Evolutionary conservation across 2,888 invertebrate genomes (phyloP).

Genomic region (Pyrrhia umbra): DNA sequence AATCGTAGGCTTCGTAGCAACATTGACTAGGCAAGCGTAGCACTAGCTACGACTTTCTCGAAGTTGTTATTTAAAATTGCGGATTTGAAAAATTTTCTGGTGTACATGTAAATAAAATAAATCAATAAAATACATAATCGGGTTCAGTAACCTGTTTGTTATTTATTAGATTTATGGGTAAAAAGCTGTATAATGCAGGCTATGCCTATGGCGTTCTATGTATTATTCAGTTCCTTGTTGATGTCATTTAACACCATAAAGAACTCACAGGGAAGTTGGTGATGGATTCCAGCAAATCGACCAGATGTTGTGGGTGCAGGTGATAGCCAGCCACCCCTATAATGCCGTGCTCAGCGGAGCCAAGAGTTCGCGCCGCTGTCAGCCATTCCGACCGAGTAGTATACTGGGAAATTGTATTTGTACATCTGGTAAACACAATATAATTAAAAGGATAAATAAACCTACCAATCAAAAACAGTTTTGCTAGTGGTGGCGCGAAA

Average conservation of each 20-base stretch:
- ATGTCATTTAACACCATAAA: no score
- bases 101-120: neutral
- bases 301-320: slow-evolving; percentile 80
- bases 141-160: no score
- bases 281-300: slow-evolving; percentile 75
- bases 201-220: no score
- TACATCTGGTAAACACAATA: no score
- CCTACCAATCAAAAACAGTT: no score
- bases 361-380: slow-evolving; percentile 80
- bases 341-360: slow-evolving; percentile 71
- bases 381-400: slow-evolving; percentile 78
- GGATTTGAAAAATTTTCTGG: neutral
- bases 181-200: no score
- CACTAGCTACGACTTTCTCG: slow-evolving; percentile 2
- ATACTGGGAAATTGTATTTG: slow-evolving; percentile 68
- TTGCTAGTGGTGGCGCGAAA: no score
- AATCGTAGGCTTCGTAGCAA: slow-evolving; percentile 10
- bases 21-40: slow-evolving; percentile 25
- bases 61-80: neutral
- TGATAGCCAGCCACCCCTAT: slow-evolving; percentile 85
- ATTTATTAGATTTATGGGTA: no score
- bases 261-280: slow-evolving; percentile 77
- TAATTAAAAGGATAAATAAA: no score
- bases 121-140: no score
- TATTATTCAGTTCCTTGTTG: no score